phyloP scores from a whole-genome alignment of 2,113 vertebrate species.

The Limnothrissa miodon region DNA sequence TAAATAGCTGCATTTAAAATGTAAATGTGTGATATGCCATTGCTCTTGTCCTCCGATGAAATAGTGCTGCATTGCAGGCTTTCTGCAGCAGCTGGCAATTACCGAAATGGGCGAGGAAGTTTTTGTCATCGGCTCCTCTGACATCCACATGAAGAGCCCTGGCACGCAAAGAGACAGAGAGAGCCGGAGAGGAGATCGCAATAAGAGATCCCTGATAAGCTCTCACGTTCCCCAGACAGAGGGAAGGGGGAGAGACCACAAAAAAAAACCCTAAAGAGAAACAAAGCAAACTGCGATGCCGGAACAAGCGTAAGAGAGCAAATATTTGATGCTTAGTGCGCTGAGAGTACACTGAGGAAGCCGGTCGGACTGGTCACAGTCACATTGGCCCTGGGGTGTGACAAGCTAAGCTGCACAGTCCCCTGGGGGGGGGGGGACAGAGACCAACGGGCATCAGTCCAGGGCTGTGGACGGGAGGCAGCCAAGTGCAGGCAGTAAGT shows the following conservation, averaged over 20 bases:
- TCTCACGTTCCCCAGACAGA: neutral
- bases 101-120: neutral
- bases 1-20: neutral
- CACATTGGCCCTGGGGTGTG: neutral
- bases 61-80: slow-evolving; percentile 13
- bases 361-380: neutral
- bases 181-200: neutral
- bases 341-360: neutral
- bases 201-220: slow-evolving; percentile 4
- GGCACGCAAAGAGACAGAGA: neutral
- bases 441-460: neutral
- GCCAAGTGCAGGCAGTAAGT: neutral
- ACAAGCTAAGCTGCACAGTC: neutral
- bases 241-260: neutral
- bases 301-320: neutral
- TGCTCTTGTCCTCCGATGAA: neutral
- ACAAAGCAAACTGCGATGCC: neutral
- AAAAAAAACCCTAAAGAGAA: neutral
- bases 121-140: slow-evolving; percentile 13
- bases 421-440: neutral
- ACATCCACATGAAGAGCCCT: slow-evolving; percentile 8
- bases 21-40: neutral
- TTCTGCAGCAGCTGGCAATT: slow-evolving; percentile 14
- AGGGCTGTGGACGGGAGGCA: neutral
- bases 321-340: slow-evolving; percentile 5